Evolutionary conservation across 2,888 invertebrate genomes (phyloP).

Genomic region (Celastrina argiolus): DNA sequence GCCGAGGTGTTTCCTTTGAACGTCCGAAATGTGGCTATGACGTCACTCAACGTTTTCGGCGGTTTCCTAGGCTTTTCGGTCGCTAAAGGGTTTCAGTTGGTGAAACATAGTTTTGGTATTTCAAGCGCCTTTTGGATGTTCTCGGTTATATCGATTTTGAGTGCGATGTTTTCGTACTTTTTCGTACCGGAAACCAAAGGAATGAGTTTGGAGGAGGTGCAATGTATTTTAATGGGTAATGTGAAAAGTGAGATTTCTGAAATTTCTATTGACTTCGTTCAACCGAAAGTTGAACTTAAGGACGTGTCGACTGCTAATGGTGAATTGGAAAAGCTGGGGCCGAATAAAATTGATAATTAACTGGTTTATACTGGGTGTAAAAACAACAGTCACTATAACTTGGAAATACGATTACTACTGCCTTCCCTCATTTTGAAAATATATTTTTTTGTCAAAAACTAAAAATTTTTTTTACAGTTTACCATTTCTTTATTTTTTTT

Average conservation of each 20-base stretch:
- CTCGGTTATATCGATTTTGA: conserved; percentile 57
- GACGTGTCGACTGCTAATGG: background rate
- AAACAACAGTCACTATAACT: too few relatives aligned
- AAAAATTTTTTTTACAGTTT: too few relatives aligned
- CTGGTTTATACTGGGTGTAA: too few relatives aligned
- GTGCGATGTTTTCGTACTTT: conserved; percentile 66
- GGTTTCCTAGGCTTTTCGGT: conserved; percentile 68
- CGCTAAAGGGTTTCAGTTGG: conserved; percentile 68
- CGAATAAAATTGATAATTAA: background rate
- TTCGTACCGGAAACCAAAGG: conserved; percentile 77
- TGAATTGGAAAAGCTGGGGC: background rate
- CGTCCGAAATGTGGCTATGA: conserved; percentile 73
- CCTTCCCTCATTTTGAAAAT: too few relatives aligned
- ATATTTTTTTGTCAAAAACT: too few relatives aligned
- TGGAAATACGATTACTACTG: too few relatives aligned
- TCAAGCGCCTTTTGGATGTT: conserved; percentile 70
- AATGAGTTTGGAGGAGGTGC: conserved; percentile 75
- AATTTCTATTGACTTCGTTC: background rate
- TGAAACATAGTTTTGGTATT: conserved; percentile 64
- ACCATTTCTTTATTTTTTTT: too few relatives aligned
- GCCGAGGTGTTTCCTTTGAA: conserved; percentile 78
- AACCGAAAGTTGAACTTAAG: background rate
- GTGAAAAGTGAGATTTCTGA: background rate
- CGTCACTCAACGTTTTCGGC: conserved; percentile 60
- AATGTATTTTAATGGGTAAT: conserved; percentile 61